Conservation (phyloP, 2,113 vertebrate genomes). For the Lagopus leucura region DNA sequence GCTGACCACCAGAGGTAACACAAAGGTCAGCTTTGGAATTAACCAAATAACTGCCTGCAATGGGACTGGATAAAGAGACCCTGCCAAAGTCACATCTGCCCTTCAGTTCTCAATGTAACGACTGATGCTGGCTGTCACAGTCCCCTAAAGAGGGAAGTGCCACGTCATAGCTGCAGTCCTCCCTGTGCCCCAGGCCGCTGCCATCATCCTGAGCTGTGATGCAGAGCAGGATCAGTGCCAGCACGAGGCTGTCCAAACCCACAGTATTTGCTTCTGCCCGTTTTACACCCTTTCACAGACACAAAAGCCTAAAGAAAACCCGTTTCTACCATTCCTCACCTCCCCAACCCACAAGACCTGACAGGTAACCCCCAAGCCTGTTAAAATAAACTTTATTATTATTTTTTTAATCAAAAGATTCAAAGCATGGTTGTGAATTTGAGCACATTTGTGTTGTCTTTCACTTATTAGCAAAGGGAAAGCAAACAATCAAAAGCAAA, state of each 20-base stretch:
- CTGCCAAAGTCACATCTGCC: neutral
- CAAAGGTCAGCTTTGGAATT: neutral
- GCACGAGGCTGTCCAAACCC: neutral
- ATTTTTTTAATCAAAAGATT: neutral
- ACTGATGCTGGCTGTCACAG: neutral
- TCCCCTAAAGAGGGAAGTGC: neutral
- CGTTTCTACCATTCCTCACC: neutral
- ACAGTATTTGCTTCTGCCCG: neutral
- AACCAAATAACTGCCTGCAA: neutral
- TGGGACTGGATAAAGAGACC: neutral
- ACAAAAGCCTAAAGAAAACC: neutral
- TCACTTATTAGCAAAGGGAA: neutral
- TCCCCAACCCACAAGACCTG: neutral
- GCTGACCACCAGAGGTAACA: neutral
- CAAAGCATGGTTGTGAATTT: neutral
- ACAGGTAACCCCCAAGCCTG: neutral
- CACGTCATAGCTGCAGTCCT: neutral
- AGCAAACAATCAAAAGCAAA: conserved; percentile 37
- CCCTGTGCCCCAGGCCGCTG: fast-evolving
- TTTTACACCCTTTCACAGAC: neutral
- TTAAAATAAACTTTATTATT: neutral
- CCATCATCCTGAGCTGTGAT: neutral
- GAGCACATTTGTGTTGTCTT: neutral
- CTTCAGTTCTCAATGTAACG: neutral
- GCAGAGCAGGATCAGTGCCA: neutral